A percentile compares a stretch with the other conserved stretches of the same genome.
Evolutionary conservation across 2,797 vertebrate genomes (phyloP).

Genomic region (Argyrosomus regius): DNA sequence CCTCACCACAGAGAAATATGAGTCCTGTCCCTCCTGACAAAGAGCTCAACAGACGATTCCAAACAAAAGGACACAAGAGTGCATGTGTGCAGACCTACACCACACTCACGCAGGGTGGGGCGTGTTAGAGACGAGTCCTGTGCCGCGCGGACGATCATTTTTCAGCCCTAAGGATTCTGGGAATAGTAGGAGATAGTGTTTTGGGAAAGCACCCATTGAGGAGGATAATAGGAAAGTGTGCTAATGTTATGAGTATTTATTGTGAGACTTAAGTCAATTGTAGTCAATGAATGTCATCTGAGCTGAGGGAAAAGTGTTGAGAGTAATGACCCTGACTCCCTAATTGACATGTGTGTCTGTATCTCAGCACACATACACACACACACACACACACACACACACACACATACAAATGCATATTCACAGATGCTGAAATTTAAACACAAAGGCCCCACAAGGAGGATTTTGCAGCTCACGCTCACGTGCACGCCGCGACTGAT

Average conservation of each 20-base stretch:
- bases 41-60: slow-evolving; percentile 45
- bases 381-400: slow-evolving; percentile 38
- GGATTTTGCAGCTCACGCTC: slow-evolving; percentile 17
- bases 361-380: slow-evolving; percentile 28
- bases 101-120: slow-evolving; percentile 32
- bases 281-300: slow-evolving; percentile 50
- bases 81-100: slow-evolving; percentile 28
- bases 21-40: slow-evolving; percentile 48
- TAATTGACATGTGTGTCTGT: slow-evolving; percentile 42
- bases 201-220: slow-evolving; percentile 64
- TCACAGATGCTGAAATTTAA: slow-evolving; percentile 39
- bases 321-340: slow-evolving; percentile 47
- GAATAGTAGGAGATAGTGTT: slow-evolving; percentile 52
- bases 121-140: slow-evolving; percentile 13
- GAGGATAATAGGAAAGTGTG: slow-evolving; percentile 39
- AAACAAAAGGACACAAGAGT: slow-evolving; percentile 48
- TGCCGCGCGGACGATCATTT: slow-evolving; percentile 42
- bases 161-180: slow-evolving; percentile 59
- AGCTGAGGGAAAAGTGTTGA: slow-evolving; percentile 16
- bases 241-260: slow-evolving; percentile 64
- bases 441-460: slow-evolving; percentile 31
- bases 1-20: slow-evolving; percentile 45
- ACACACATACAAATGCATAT: slow-evolving; percentile 23
- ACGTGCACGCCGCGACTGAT: slow-evolving; percentile 39
- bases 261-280: slow-evolving; percentile 55